These are phyloP conservation scores for Sphenodon punctatus DNA, from an alignment of 2,797 vertebrate genomes.

Conservation along the genomic window DNA sequence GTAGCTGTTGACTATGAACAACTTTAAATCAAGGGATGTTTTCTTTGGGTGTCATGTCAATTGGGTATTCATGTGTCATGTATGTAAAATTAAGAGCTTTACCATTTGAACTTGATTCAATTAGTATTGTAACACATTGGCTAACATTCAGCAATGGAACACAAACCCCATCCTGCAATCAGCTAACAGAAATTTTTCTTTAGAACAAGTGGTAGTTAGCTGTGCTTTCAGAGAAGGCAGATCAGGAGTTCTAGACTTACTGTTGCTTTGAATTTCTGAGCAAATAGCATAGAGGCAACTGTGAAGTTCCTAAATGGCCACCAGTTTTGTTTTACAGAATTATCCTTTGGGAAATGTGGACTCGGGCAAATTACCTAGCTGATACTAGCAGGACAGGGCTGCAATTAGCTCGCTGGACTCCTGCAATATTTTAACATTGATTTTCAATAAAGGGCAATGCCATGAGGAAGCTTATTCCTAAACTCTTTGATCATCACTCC, in stretches of 20 bases:
- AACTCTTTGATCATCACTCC: neutral
- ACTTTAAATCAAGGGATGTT: neutral
- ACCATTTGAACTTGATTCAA: too few relatives aligned
- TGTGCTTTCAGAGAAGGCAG: neutral
- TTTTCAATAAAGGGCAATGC: constrained; percentile 24
- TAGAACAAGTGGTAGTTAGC: neutral
- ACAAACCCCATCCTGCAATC: neutral
- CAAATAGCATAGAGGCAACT: neutral
- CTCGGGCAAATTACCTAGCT: neutral
- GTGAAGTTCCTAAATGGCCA: neutral
- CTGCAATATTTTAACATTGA: neutral
- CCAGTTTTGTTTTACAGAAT: neutral
- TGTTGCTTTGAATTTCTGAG: neutral
- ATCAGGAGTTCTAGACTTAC: neutral
- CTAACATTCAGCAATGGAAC: neutral
- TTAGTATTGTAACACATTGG: neutral
- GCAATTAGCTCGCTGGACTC: neutral
- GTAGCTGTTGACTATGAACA: neutral
- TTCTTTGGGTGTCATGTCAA: too few relatives aligned
- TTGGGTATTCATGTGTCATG: too few relatives aligned
- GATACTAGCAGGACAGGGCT: neutral
- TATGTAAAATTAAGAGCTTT: neutral
- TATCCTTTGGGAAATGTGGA: neutral
- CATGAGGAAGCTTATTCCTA: constrained; percentile 13
- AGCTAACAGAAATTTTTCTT: neutral